These are phyloP conservation scores for Columba livia DNA, from an alignment of 2,113 vertebrate species.

Conservation along the genomic window DNA sequence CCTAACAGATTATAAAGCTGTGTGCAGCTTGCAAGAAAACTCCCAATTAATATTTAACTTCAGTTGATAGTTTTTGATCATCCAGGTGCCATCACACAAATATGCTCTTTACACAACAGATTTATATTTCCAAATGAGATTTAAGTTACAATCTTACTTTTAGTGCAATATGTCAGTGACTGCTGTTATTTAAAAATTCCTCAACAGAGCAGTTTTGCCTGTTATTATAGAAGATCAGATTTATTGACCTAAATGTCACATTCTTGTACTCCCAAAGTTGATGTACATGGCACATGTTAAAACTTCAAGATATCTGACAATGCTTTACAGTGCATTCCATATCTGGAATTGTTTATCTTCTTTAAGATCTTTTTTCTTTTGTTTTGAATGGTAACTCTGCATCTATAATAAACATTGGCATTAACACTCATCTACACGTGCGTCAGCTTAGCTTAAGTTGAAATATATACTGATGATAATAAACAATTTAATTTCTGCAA, in stretches of 20 bases:
- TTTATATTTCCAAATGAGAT: constrained; percentile 20
- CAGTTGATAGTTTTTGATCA: constrained; percentile 24
- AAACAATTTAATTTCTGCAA: background rate
- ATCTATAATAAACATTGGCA: background rate
- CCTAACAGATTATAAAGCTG: background rate
- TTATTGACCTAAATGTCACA: background rate
- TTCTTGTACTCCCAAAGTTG: background rate
- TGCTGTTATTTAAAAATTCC: background rate
- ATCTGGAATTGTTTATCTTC: background rate
- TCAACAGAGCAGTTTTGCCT: background rate
- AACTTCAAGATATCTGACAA: background rate
- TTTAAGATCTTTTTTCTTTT: background rate
- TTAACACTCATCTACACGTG: background rate
- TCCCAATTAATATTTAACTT: constrained; percentile 31
- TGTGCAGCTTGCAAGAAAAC: background rate
- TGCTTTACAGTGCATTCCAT: background rate
- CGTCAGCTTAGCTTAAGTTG: background rate
- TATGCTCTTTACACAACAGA: background rate
- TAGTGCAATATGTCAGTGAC: constrained; percentile 4
- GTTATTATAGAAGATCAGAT: background rate
- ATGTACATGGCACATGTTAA: background rate
- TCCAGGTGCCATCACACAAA: background rate
- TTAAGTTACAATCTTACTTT: constrained; percentile 21
- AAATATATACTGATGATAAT: background rate
- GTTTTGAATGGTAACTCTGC: background rate